These are phyloP conservation scores for Helogale parvula DNA, from an alignment of 2,113 vertebrate genomes.

Conservation along the genomic window DNA sequence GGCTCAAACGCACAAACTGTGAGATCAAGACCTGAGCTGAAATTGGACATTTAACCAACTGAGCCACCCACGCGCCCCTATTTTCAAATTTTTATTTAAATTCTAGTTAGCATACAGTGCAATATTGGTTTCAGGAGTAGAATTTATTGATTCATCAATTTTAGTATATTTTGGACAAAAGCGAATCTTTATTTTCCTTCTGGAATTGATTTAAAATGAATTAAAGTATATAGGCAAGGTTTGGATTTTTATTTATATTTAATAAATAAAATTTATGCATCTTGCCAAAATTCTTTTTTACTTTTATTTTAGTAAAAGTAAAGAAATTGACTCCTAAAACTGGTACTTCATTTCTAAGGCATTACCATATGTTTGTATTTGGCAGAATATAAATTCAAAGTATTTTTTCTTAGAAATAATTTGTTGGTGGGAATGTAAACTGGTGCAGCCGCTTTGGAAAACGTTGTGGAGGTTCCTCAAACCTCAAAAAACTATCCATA, in stretches of 20 bases:
- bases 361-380: not conserved
- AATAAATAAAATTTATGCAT: not conserved
- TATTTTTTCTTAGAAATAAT: not conserved
- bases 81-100: no score
- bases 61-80: no score
- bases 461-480: no score
- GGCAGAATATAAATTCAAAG: not conserved
- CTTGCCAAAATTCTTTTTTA: not conserved
- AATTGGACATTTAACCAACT: no score
- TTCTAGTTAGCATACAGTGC: no score
- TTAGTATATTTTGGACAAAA: not conserved
- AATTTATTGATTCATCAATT: no score
- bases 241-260: not conserved
- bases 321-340: not conserved
- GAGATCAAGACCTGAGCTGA: no score
- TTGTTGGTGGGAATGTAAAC: no score
- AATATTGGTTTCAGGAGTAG: no score
- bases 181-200: not conserved
- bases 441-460: no score
- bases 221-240: not conserved
- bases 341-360: not conserved
- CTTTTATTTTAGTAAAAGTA: not conserved
- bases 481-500: no score
- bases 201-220: not conserved
- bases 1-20: no score